phyloP scores from a whole-genome alignment of 2,888 invertebrate genomes.

The Oxycera nigricornis region DNA sequence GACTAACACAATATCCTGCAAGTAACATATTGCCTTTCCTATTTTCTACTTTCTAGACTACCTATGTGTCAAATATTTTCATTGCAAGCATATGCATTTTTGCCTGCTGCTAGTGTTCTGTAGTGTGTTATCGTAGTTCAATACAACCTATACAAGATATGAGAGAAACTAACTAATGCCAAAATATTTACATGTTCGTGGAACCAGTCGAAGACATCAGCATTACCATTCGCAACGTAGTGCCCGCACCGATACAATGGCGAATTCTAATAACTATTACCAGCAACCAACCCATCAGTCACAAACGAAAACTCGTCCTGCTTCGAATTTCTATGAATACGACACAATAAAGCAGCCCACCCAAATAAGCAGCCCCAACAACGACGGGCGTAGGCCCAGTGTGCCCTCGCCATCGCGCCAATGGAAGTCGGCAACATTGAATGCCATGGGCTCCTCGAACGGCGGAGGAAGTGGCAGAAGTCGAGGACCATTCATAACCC shows the following conservation, averaged over 20 bases:
- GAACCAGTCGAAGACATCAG: conserved; percentile 69
- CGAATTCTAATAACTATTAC: conserved; percentile 36
- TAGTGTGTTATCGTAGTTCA: background rate
- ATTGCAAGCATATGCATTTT: conserved; percentile 29
- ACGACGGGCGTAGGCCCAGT: conserved; percentile 43
- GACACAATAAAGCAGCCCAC: conserved; percentile 75
- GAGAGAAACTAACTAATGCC: background rate
- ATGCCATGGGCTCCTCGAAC: conserved; percentile 50
- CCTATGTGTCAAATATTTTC: conserved; percentile 30
- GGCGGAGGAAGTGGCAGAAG: conserved; percentile 59
- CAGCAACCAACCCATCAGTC: conserved; percentile 25
- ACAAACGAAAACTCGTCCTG: conserved; percentile 66
- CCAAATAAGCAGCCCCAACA: conserved; percentile 61
- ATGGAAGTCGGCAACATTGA: conserved; percentile 58
- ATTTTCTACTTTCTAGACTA: conserved; percentile 32
- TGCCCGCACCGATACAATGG: conserved; percentile 54
- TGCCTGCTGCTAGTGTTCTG: conserved; percentile 14
- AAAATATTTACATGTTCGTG: too few relatives aligned
- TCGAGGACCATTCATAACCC: conserved; percentile 69
- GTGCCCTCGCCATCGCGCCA: conserved; percentile 51
- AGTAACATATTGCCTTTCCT: conserved; percentile 17
- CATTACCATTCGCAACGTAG: conserved; percentile 71
- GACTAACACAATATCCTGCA: background rate
- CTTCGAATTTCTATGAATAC: conserved; percentile 86
- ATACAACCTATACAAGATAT: background rate